These are phyloP conservation scores for Gulo gulo DNA, from an alignment of 2,113 vertebrate genomes.

Conservation along the genomic window DNA sequence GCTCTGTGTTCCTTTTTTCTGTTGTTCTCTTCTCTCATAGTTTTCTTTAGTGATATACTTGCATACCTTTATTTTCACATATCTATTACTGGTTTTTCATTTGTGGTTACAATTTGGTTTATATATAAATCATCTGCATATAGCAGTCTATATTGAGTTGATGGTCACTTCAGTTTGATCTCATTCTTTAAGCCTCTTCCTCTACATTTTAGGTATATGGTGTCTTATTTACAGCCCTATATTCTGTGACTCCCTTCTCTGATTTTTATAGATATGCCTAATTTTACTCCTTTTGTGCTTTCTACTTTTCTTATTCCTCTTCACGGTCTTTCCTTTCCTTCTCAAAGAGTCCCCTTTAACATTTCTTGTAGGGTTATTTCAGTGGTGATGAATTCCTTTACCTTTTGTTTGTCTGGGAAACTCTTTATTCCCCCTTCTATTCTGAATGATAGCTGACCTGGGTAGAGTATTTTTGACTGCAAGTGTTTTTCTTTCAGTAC, in stretches of 20 bases:
- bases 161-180: not conserved
- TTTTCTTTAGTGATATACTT: not conserved
- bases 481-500: not conserved
- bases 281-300: not conserved
- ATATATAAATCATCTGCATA: not conserved
- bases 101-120: not conserved
- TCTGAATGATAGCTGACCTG: not conserved
- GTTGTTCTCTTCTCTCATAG: not conserved
- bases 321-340: not conserved
- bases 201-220: not conserved
- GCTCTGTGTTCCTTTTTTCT: not conserved
- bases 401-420: not conserved
- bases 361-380: not conserved
- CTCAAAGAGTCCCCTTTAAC: not conserved
- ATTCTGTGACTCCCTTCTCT: not conserved
- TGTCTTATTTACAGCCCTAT: not conserved
- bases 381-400: not conserved
- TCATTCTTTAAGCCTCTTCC: not conserved
- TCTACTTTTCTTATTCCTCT: not conserved
- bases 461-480: not conserved
- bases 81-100: not conserved
- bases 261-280: not conserved
- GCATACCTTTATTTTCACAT: not conserved
- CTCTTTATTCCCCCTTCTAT: not conserved
- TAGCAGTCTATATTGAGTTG: not conserved